phyloP scores from a whole-genome alignment of 2,888 invertebrate species.

The Bedellia somnulentella region DNA sequence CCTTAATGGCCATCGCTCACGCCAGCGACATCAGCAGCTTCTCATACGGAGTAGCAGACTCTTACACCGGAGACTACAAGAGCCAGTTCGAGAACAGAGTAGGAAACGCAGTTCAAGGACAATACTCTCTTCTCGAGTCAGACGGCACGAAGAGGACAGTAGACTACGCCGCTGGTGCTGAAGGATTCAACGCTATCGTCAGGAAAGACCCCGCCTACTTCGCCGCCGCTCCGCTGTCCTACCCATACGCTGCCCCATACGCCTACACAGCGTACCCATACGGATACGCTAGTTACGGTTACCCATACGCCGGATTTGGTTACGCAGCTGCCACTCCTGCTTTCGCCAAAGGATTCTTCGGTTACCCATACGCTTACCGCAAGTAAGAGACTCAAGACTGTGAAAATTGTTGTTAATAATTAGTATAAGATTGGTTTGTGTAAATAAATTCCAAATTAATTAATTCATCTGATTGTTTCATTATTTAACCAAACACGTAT shows the following conservation, averaged over 20 bases:
- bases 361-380: slow-evolving; percentile 8
- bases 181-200: slow-evolving; percentile 60
- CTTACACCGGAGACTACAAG: slow-evolving; percentile 58
- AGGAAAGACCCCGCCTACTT: slow-evolving; percentile 46
- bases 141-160: slow-evolving; percentile 57
- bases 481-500: no score
- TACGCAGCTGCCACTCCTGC: slow-evolving; percentile 12
- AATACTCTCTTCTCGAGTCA: slow-evolving; percentile 55
- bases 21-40: slow-evolving; percentile 35
- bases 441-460: no score
- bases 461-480: no score
- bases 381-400: no score
- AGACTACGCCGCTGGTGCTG: slow-evolving; percentile 56
- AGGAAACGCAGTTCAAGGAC: slow-evolving; percentile 52
- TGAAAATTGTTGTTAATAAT: no score
- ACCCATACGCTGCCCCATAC: slow-evolving; percentile 13
- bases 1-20: no score
- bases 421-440: no score
- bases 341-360: slow-evolving; percentile 7
- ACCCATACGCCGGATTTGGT: slow-evolving; percentile 13
- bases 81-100: slow-evolving; percentile 51
- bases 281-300: slow-evolving; percentile 7
- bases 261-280: slow-evolving; percentile 13
- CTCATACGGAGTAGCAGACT: slow-evolving; percentile 59
- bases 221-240: slow-evolving; percentile 18